A percentile compares a stretch with the other conserved stretches of the same genome.
Evolutionary conservation across 1,140 invertebrate genomes (phyloP).

Genomic region (Dendroctonus ponderosae): DNA sequence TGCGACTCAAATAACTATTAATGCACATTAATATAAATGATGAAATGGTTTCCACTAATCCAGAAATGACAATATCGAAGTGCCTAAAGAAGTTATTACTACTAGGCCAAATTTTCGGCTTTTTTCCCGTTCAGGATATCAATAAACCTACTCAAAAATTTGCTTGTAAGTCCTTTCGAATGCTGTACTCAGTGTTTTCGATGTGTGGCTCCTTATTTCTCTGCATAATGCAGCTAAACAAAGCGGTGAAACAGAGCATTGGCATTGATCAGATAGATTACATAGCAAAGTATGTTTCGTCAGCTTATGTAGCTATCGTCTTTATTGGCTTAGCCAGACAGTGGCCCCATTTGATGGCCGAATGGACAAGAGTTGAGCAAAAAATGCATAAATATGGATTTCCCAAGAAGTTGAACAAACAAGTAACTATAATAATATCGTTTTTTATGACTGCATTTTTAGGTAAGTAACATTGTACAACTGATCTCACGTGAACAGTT

Average conservation of each 20-base stretch:
- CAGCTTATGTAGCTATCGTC: conserved; percentile 11
- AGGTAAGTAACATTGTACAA: conserved; percentile 4
- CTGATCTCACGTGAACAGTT: no score
- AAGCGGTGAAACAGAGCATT: conserved; percentile 3
- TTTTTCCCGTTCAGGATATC: conserved; percentile 26
- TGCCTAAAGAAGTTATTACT: conserved; percentile 21
- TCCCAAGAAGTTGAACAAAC: conserved; percentile 25
- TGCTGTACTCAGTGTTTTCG: conserved; percentile 25
- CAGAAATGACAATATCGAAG: conserved; percentile 15
- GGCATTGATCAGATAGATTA: conserved; percentile 22
- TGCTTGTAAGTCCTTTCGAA: conserved; percentile 21
- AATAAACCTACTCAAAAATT: conserved; percentile 14
- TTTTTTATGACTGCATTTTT: conserved; percentile 40
- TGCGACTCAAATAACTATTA: no score
- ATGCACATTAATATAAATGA: no score
- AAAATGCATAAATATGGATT: conserved; percentile 33
- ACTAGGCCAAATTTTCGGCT: conserved; percentile 23
- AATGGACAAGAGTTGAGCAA: conserved; percentile 34
- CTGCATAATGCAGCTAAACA: conserved; percentile 24
- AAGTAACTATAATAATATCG: conserved; percentile 18
- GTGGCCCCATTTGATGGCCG: conserved; percentile 34
- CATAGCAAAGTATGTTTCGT: conserved; percentile 13
- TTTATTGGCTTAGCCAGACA: conserved; percentile 35
- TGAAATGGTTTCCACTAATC: background rate
- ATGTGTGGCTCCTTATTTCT: conserved; percentile 23